A percentile compares a stretch with the other conserved stretches of the same genome.
Evolutionary conservation across 2,888 invertebrate genomes (phyloP).

Genomic region (Euplexia lucipara): DNA sequence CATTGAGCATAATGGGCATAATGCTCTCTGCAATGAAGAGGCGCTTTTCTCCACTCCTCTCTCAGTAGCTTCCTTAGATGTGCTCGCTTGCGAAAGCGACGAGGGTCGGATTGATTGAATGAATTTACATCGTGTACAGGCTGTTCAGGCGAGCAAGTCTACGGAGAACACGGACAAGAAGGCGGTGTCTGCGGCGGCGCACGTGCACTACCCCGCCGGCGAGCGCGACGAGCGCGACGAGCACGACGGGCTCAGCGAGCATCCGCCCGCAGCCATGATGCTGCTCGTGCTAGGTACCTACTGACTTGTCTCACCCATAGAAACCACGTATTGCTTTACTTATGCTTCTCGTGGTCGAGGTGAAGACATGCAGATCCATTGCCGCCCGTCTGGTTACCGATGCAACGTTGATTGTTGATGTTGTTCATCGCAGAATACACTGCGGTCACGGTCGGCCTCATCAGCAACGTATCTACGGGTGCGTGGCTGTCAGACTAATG

Average conservation of each 20-base stretch:
- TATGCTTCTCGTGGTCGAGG: background rate
- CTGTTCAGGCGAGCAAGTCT: conserved; percentile 26
- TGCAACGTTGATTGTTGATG: background rate
- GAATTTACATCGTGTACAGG: too few species aligned
- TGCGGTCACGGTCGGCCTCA: too few species aligned
- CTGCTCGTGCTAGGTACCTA: conserved; percentile 93
- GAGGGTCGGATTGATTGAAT: too few species aligned
- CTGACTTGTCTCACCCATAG: background rate
- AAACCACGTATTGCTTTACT: background rate
- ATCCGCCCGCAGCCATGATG: conserved; percentile 95
- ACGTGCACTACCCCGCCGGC: conserved; percentile 57
- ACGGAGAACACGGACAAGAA: conserved; percentile 37
- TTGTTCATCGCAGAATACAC: too few species aligned
- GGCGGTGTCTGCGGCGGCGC: conserved; percentile 51
- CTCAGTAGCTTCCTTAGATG: too few species aligned
- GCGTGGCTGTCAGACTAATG: too few species aligned
- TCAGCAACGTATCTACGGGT: too few species aligned
- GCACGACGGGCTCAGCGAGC: conserved; percentile 92
- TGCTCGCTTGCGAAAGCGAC: too few species aligned
- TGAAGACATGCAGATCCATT: background rate
- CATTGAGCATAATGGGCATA: too few species aligned
- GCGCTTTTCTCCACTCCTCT: too few species aligned
- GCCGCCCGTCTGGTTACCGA: too few species aligned
- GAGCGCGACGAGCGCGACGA: conserved; percentile 47
- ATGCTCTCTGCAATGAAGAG: too few species aligned